Conservation (phyloP, 2,113 vertebrate species). For the Crotalus tigris region DNA sequence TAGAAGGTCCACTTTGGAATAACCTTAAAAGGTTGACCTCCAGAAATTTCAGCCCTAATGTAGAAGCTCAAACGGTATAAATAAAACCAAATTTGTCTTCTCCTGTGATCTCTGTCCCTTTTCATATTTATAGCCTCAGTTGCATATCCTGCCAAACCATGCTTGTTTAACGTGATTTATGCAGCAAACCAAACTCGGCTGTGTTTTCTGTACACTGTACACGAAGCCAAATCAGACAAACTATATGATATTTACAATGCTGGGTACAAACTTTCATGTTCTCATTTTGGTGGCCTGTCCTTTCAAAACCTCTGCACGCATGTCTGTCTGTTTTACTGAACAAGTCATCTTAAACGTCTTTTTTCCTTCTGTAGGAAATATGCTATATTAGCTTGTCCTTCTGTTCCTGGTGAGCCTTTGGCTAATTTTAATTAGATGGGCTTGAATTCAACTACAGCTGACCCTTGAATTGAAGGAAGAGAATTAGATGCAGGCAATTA, state of each 20-base stretch:
- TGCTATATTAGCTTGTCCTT: background rate
- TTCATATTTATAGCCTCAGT: background rate
- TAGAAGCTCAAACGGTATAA: background rate
- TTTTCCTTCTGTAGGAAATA: background rate
- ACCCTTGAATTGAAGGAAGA: conserved; percentile 1
- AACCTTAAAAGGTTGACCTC: background rate
- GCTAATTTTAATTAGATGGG: conserved; percentile 19
- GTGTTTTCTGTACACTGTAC: background rate
- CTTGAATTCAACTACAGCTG: background rate
- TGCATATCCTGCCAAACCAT: background rate
- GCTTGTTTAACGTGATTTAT: background rate
- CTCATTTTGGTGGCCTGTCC: background rate
- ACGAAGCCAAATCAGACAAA: background rate
- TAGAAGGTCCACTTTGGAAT: background rate
- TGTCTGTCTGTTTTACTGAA: background rate
- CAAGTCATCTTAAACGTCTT: background rate
- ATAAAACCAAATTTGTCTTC: background rate
- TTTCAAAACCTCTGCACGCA: background rate
- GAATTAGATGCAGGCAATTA: conserved; percentile 13
- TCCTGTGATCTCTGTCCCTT: background rate
- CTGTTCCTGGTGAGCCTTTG: background rate
- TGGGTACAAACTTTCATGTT: background rate
- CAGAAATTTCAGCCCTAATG: background rate
- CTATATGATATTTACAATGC: background rate
- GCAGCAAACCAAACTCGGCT: background rate